phyloP scores from a whole-genome alignment of 2,113 vertebrate species.

The Xiphias gladius region DNA sequence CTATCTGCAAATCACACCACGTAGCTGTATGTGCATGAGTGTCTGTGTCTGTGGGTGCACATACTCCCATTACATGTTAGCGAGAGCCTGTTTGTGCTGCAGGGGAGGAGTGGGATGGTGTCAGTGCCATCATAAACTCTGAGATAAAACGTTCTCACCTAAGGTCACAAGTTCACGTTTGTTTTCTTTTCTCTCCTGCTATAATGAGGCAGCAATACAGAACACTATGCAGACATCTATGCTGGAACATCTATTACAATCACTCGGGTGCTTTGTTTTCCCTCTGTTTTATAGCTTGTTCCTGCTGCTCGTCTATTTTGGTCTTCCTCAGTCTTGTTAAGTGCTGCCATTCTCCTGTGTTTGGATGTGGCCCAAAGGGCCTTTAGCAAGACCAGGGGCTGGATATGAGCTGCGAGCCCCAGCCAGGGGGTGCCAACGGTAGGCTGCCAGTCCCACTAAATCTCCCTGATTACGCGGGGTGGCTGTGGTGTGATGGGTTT shows the following conservation, averaged over 20 bases:
- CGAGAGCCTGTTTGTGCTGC: conserved; percentile 53
- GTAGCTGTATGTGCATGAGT: conserved; percentile 29
- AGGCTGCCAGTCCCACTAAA: conserved; percentile 82
- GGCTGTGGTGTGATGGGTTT: conserved; percentile 82
- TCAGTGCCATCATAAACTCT: conserved; percentile 69
- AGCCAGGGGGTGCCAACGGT: conserved; percentile 76
- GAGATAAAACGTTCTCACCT: conserved; percentile 71
- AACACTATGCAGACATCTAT: conserved; percentile 71
- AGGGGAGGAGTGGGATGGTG: conserved; percentile 58
- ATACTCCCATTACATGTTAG: conserved; percentile 64
- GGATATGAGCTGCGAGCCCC: conserved; percentile 77
- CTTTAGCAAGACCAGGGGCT: conserved; percentile 82
- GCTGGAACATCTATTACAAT: conserved; percentile 72
- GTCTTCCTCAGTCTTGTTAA: conserved; percentile 81
- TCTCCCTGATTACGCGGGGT: conserved; percentile 86
- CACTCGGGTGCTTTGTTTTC: conserved; percentile 78
- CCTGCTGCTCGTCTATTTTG: conserved; percentile 79
- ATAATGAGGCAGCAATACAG: conserved; percentile 76
- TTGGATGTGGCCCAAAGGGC: conserved; percentile 86
- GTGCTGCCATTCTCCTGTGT: conserved; percentile 81
- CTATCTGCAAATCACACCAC: conserved; percentile 78
- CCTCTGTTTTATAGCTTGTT: conserved; percentile 76
- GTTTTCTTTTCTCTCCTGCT: conserved; percentile 53
- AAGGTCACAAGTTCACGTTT: conserved; percentile 80
- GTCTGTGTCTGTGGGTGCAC: conserved; percentile 49